Conservation (phyloP, 2,113 vertebrate genomes). For the Seriola dumerili region DNA sequence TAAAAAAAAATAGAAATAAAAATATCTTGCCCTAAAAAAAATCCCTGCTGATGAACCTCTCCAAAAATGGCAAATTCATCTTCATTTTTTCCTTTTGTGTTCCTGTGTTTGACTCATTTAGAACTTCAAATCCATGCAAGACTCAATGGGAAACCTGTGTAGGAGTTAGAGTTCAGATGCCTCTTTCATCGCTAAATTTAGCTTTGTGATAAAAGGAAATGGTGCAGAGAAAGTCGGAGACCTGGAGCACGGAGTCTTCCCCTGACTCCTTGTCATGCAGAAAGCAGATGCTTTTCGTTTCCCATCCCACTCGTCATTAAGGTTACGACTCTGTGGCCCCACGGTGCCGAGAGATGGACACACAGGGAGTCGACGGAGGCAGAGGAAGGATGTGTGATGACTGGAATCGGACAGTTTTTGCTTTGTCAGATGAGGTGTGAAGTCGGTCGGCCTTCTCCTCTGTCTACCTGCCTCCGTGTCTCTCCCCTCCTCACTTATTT, state of each 20-base stretch:
- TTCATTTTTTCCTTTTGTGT: constrained; percentile 9
- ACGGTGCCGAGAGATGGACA: constrained; percentile 51
- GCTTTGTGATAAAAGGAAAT: constrained; percentile 71
- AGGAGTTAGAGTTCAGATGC: constrained; percentile 54
- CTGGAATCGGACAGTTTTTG: constrained; percentile 42
- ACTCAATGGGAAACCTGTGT: constrained; percentile 53
- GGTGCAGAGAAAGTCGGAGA: constrained; percentile 60
- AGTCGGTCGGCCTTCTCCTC: constrained; percentile 7
- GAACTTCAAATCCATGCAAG: constrained; percentile 25
- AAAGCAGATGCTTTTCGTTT: constrained; percentile 75
- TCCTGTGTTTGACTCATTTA: constrained; percentile 47
- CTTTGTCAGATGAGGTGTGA: constrained; percentile 64
- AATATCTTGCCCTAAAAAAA: constrained; percentile 18
- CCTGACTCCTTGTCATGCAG: constrained; percentile 53
- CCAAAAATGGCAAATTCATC: constrained; percentile 9
- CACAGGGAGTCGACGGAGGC: constrained; percentile 42
- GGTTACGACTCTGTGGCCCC: constrained; percentile 43
- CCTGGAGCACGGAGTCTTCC: constrained; percentile 28
- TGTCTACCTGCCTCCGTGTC: constrained; percentile 31
- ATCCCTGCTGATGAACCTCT: constrained; percentile 29
- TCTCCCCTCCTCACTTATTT: constrained; percentile 36
- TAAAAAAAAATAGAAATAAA: constrained; percentile 26
- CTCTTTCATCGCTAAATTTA: constrained; percentile 68
- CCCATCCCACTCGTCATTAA: constrained; percentile 40
- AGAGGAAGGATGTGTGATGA: constrained; percentile 29